Evolutionary conservation across 2,113 vertebrate genomes (phyloP), one percentile per base, ranked within the genome.

Genomic region (Siniperca knerii): DNA sequence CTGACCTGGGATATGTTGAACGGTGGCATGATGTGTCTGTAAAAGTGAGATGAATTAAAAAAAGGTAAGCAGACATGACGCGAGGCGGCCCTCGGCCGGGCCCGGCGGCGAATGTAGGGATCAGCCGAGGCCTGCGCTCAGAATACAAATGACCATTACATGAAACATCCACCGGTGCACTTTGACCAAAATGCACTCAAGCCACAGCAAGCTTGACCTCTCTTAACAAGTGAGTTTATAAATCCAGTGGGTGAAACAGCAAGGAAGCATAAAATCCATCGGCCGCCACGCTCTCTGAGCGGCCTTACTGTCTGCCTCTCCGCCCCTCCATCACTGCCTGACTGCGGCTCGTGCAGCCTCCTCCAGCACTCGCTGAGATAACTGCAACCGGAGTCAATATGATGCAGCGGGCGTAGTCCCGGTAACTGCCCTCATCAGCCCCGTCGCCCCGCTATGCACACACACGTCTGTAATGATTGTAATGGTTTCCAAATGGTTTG

Each of bases 261-360:
- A 83, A 89, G 92, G 84, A 84, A 81, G 80, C 89, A 66, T 89
- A 77, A 92, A 92, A 93, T 93, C 92, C 85, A 92, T 91, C 23
- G 77, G 86, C 78, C 6, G 40, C 86, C 13, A n/a, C 66, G 65
- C 85, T 91, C 90, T 88, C 75, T 77, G 66, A 29, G 83, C 91
- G 79, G 92, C 87, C 92, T 90, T 52, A 86, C 78, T 80, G 81
- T 87, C 73, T 67, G 54, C 44, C 68, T 90, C 73, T 40, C 79
- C 46, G 42, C 83, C 82, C 79, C 83, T 86, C 83, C 50, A 82
- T 89, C 72, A 85, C 33, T 20, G 72, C 62, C 37, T 35, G 55
- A 44, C 84, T 87, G 82, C 76, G 46, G 80, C 79, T 50, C 40
- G 52, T n/a, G 48, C 68, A 65, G 75, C 84, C 72, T 76, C 60